Percentiles rank a stretch among this genome's conserved stretches.
These are phyloP conservation scores for Mobula birostris DNA, from an alignment of 2,113 vertebrate species.

Conservation along the genomic window DNA sequence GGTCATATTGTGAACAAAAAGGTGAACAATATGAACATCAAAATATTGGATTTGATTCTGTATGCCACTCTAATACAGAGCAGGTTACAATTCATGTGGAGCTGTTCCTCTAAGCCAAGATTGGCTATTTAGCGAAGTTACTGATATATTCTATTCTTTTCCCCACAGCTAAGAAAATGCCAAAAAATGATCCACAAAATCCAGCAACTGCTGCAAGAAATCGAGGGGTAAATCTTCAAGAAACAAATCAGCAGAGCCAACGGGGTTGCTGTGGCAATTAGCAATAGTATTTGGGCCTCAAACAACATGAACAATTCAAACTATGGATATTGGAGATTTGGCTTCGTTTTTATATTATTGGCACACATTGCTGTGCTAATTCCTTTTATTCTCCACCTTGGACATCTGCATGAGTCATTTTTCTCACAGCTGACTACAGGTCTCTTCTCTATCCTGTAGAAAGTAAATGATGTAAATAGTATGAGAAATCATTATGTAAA, in stretches of 20 bases:
- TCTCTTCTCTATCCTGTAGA: conserved; percentile 30
- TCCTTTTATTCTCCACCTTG: conserved; percentile 29
- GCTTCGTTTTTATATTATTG: conserved; percentile 40
- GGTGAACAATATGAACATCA: neutral
- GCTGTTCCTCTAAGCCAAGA: neutral
- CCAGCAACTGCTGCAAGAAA: conserved; percentile 67
- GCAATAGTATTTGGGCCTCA: conserved; percentile 37
- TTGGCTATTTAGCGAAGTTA: neutral
- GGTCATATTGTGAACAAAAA: neutral
- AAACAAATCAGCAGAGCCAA: conserved; percentile 62
- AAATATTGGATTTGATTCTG: neutral
- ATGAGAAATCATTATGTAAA: conserved; percentile 33
- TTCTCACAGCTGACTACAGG: conserved; percentile 22
- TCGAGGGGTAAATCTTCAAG: conserved; percentile 68
- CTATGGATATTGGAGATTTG: conserved; percentile 38
- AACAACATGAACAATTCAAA: conserved; percentile 40
- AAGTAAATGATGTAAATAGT: conserved; percentile 33
- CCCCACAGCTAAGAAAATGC: conserved; percentile 69
- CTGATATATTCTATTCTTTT: neutral
- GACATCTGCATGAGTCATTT: conserved; percentile 37
- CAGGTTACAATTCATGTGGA: neutral
- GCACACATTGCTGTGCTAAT: conserved; percentile 25
- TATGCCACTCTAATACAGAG: too few species aligned
- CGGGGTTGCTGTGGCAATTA: conserved; percentile 70
- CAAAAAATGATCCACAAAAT: conserved; percentile 73